phyloP scores from a whole-genome alignment of 2,888 invertebrate genomes.

The Papilio demoleus region DNA sequence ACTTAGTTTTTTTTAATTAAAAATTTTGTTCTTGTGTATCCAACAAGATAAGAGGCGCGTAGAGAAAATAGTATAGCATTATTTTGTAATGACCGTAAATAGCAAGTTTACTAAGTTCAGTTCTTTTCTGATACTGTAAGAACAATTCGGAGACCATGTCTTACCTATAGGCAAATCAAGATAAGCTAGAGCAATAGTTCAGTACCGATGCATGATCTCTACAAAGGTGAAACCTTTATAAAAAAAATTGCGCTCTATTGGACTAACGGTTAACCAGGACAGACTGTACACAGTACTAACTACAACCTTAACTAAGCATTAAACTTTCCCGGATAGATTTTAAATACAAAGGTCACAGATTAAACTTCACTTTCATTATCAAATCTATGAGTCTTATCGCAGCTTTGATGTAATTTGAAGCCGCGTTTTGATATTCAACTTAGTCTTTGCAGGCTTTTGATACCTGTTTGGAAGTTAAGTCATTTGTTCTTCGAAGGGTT shows the following conservation, averaged over 20 bases:
- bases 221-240: no score
- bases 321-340: not conserved
- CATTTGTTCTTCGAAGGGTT: constrained; percentile 34
- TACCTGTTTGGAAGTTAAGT: constrained; percentile 30
- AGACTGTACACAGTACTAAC: not conserved
- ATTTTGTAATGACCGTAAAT: no score
- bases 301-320: not conserved
- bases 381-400: constrained; percentile 17
- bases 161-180: not conserved
- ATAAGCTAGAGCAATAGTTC: no score
- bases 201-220: no score
- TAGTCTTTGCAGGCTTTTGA: constrained; percentile 26
- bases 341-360: not conserved
- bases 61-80: no score
- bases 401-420: not conserved
- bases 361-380: constrained; percentile 6
- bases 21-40: not conserved
- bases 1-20: not conserved
- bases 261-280: no score
- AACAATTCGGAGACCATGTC: no score
- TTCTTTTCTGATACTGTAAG: no score
- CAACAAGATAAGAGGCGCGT: no score
- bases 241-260: no score
- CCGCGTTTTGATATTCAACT: constrained; percentile 12
- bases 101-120: no score